Evolutionary conservation across 1,140 invertebrate species (phyloP), one percentile per base, ranked within the genome.

Genomic region (Lasioglossum albipes): DNA sequence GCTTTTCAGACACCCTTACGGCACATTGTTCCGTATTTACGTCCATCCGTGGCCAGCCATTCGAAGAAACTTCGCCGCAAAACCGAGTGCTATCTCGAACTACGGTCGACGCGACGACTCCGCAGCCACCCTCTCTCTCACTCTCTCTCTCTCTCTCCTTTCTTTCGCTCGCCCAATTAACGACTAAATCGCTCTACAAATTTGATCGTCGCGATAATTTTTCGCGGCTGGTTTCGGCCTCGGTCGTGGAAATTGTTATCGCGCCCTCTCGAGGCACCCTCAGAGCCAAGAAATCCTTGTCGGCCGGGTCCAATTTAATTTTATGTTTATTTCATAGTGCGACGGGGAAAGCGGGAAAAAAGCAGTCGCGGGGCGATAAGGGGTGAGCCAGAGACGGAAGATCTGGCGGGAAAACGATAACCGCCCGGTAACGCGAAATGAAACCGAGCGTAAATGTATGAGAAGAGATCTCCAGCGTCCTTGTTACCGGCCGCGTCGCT

Each of bases 391-490:
- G 20, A 20, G 41, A 59, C 12, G 7, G 36, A n/a, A 64, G 70
- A 72, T 78, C 52, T 36, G 49, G 49, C 36, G 75, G 52, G 80
- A 31, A 78, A 72, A 78, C 69, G 69, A 82, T 78, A 72, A 79
- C 52, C 41, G 68, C 9, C 10, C 68, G 62, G 68, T 72, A 67
- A 67, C 64, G 69, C 68, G 80, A 66, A 79, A 79, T 68, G 75
- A 82, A 79, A 79, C 75, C 64, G 42, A 72, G 75, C 69, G 68
- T 79, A 82, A 82, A 79, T 79, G 80, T 81, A 71, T 78, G 75
- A 72, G 80, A 72, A 68, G 80, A 81, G 64, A 73, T 79, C 75
- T 68, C 64, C 75, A 41, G 22, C 75, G 75, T 67, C 69, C 68
- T 82, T 79, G 80, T 79, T 73, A 79, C 80, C 75, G 75, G 27